These are phyloP conservation scores for Hydrolagus affinis DNA, from an alignment of 2,113 vertebrate species.

Conservation along the genomic window DNA sequence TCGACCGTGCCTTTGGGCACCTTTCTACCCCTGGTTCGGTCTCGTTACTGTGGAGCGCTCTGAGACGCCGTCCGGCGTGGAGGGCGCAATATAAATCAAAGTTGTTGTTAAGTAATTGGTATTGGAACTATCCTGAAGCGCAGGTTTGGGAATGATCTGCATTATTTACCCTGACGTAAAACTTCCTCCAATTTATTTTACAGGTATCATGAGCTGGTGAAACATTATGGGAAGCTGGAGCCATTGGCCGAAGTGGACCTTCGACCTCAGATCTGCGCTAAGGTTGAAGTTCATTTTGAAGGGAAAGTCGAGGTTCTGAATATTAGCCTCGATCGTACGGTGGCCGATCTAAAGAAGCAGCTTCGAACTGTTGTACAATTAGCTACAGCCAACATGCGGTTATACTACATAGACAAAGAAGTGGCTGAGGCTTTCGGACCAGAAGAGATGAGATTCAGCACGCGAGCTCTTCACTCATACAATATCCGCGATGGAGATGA, in stretches of 20 bases:
- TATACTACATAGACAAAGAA: conserved; percentile 82
- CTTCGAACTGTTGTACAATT: conserved; percentile 74
- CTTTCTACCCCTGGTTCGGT: too few relatives aligned
- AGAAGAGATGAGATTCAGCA: conserved; percentile 82
- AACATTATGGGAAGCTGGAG: conserved; percentile 83
- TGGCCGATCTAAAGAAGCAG: conserved; percentile 84
- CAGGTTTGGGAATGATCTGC: neutral
- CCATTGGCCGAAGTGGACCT: conserved; percentile 89
- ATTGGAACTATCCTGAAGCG: neutral
- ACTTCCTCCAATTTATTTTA: neutral
- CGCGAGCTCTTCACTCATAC: conserved; percentile 80
- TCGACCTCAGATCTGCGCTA: conserved; percentile 70
- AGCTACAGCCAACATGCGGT: conserved; percentile 72
- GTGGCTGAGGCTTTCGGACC: conserved; percentile 66
- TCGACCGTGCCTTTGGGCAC: too few relatives aligned
- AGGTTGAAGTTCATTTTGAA: conserved; percentile 80
- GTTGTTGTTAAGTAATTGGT: too few relatives aligned
- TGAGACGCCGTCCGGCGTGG: neutral
- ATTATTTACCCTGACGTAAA: neutral
- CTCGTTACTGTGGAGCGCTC: neutral
- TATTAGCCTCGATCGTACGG: conserved; percentile 84
- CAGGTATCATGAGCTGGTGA: conserved; percentile 83
- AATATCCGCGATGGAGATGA: conserved; percentile 87
- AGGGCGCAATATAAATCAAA: too few relatives aligned
- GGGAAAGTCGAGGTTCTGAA: conserved; percentile 73